Evolutionary conservation across 1,140 invertebrate species (phyloP), one percentile per base, ranked within the genome.

Genomic region (Macrobrachium nipponense): DNA sequence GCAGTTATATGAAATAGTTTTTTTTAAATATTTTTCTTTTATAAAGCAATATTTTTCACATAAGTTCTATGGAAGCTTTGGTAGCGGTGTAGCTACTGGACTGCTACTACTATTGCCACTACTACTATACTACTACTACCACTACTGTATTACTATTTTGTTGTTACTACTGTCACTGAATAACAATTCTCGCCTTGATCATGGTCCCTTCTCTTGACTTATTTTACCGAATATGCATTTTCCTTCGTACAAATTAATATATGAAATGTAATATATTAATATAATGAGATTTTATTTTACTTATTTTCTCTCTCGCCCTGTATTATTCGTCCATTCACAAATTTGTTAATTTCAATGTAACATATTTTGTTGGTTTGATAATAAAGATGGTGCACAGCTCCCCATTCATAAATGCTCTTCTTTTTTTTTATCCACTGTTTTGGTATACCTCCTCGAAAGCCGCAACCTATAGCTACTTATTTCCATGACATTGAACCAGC

Each of bases 241-340:
- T 68, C 61, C 79, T 66, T 86, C 77, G 83, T 86, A 86, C 83
- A 86, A 86, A 86, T 80, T 86, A 86, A 86, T 86, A 86, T 86
- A 86, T 86, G 83, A 80, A 86, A 80, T 78, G 80, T 82, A 86
- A 80, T 80, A 80, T 86, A 86, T 80, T 86, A 86, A 86, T 85
- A 86, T 58, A 80, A 86, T 86, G 83, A 80, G 66, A 73, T 44
- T 83, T 51, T 84, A 51, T 70, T 27, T 70, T 23, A 70, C 36
- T 70, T 70, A 27, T 36, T 70, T 36, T 20, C 36, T 20, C 20
- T 27, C 36, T 70, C 20, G 18, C 27, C 66, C 59, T 72, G 20
- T 72, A 6, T 73, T 72, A 6, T 73, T 36, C 43, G 60, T 43
- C 18, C 59, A 8, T 15, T 51, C 75, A 60, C 64, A 64, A 20